Percentiles rank a stretch among this genome's conserved stretches.
Conservation (phyloP, 2,113 vertebrate species). For the Oceanodroma tethys region DNA sequence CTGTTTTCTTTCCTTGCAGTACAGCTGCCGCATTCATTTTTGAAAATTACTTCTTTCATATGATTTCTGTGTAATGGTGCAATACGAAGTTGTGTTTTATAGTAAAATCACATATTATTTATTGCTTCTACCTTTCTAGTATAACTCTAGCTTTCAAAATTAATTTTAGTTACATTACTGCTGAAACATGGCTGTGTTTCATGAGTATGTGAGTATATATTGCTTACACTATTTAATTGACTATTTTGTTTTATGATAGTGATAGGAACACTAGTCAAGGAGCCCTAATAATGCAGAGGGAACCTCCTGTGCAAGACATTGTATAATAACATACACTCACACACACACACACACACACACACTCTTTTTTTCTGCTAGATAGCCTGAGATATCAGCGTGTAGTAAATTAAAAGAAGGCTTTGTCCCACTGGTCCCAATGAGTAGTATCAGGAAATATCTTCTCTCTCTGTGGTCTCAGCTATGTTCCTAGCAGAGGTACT, state of each 20-base stretch:
- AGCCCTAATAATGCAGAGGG: not conserved
- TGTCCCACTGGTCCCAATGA: not conserved
- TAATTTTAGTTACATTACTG: not conserved
- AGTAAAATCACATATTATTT: not conserved
- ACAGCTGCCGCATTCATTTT: not conserved
- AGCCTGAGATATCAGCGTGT: not conserved
- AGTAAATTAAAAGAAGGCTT: not conserved
- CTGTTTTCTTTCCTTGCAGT: not conserved
- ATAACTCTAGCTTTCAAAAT: not conserved
- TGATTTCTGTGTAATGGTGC: not conserved
- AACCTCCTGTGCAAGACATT: not conserved
- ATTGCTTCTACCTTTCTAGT: not conserved
- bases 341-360: fast-evolving
- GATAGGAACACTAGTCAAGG: not conserved
- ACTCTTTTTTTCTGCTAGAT: not conserved
- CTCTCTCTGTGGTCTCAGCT: not conserved
- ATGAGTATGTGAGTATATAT: not conserved
- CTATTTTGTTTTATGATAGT: not conserved
- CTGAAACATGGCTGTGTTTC: not conserved
- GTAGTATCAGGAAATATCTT: not conserved
- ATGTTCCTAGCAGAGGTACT: not conserved
- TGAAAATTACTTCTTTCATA: not conserved
- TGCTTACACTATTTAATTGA: not conserved
- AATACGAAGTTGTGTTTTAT: not conserved
- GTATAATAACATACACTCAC: not conserved